Evolutionary conservation across 1,140 invertebrate species (phyloP).

Genomic region (Mycetomoellerius zeteki): DNA sequence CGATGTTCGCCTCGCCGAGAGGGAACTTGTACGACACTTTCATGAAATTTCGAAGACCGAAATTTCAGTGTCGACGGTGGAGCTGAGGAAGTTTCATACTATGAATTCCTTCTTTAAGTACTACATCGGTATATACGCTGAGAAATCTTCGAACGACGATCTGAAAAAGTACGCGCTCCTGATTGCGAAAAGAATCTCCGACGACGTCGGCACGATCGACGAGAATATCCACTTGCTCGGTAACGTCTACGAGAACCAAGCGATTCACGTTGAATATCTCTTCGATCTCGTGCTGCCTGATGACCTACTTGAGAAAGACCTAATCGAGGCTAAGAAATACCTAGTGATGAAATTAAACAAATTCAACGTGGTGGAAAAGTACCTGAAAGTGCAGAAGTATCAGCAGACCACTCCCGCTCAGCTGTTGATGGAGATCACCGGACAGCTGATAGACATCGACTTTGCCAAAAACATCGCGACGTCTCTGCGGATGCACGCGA

Average conservation of each 20-base stretch:
- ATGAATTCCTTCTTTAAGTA: constrained; percentile 63
- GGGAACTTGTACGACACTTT: constrained; percentile 54
- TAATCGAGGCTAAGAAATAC: constrained; percentile 70
- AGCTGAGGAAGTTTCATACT: constrained; percentile 24
- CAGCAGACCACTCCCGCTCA: constrained; percentile 70
- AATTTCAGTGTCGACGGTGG: background rate
- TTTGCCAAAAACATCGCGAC: constrained; percentile 66
- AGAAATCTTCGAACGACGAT: background rate
- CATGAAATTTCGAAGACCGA: background rate
- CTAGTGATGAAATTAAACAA: constrained; percentile 53
- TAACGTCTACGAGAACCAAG: constrained; percentile 70
- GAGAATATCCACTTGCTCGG: constrained; percentile 77
- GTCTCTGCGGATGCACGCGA: constrained; percentile 67
- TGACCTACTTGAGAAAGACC: constrained; percentile 70
- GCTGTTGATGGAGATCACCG: constrained; percentile 69
- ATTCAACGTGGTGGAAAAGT: constrained; percentile 54
- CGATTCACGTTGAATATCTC: constrained; percentile 72
- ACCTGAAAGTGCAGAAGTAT: constrained; percentile 70
- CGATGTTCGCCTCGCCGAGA: constrained; percentile 67
- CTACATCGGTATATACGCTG: constrained; percentile 31
- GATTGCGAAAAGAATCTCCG: constrained; percentile 56
- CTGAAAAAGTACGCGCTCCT: constrained; percentile 29
- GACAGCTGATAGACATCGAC: constrained; percentile 67
- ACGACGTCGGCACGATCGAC: constrained; percentile 66
- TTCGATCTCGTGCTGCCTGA: constrained; percentile 73